A percentile compares a stretch with the other conserved stretches of the same genome.
Conservation (phyloP, 2,113 vertebrate genomes). For the Tetrao urogallus region DNA sequence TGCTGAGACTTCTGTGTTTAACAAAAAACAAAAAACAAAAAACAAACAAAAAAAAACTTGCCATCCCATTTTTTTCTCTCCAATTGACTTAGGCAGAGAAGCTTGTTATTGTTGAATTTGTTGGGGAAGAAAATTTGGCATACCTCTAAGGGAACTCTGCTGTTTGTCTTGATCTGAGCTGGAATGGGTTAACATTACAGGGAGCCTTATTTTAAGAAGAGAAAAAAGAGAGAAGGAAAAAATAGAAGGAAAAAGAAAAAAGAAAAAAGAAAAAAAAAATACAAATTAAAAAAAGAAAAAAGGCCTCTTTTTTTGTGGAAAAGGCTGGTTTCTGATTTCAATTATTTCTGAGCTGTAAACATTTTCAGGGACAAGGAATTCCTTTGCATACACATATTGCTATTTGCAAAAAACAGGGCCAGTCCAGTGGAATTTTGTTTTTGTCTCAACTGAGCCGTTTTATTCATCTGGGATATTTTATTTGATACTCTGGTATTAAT, state of each 20-base stretch:
- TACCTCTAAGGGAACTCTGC: neutral
- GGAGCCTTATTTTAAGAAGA: constrained; percentile 23
- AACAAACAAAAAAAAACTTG: neutral
- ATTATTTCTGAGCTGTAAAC: constrained; percentile 76
- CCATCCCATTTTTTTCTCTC: neutral
- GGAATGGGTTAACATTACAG: constrained; percentile 27
- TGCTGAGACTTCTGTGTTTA: neutral
- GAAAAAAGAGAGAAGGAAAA: neutral
- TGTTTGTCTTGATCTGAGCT: neutral
- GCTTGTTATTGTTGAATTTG: neutral
- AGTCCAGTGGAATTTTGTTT: constrained; percentile 70
- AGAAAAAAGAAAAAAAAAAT: neutral
- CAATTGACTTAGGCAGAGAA: neutral
- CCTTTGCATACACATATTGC: constrained; percentile 67
- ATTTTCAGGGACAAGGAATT: constrained; percentile 74
- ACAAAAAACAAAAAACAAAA: neutral
- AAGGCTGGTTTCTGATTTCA: constrained; percentile 73
- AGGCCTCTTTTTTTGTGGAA: neutral
- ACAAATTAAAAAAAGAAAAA: too few species aligned
- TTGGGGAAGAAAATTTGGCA: neutral
- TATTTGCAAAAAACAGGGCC: constrained; percentile 66
- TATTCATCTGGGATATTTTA: constrained; percentile 66
- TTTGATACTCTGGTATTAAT: constrained; percentile 67
- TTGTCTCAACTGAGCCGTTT: constrained; percentile 60
- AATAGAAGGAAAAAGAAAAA: neutral